Conservation (phyloP, 2,797 vertebrate species). For the Adrianichthys oophorus region DNA sequence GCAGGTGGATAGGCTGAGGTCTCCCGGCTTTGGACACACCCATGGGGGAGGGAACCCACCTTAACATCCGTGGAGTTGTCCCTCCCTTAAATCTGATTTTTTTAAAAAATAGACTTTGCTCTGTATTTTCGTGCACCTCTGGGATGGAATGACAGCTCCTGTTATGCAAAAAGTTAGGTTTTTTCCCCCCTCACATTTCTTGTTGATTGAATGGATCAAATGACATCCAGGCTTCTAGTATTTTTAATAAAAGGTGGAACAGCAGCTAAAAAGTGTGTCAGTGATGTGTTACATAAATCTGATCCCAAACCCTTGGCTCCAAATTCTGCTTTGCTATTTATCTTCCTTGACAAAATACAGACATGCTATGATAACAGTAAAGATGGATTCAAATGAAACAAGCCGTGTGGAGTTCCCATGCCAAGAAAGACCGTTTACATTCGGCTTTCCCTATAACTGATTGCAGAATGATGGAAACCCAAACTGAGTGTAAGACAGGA, state of each 20-base stretch:
- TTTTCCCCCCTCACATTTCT: background rate
- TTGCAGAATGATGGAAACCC: slow-evolving; percentile 11
- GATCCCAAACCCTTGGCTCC: slow-evolving; percentile 8
- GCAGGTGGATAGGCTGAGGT: slow-evolving; percentile 79
- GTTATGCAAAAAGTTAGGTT: no score
- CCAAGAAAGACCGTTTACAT: slow-evolving; percentile 1
- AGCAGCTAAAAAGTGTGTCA: background rate
- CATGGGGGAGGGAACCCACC: slow-evolving; percentile 78
- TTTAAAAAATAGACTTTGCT: slow-evolving; percentile 8
- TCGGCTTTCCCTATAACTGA: slow-evolving; percentile 18
- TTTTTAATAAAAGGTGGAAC: slow-evolving; percentile 3
- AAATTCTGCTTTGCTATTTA: slow-evolving; percentile 16
- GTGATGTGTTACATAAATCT: slow-evolving; percentile 4
- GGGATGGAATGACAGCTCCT: background rate
- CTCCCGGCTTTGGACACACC: slow-evolving; percentile 70
- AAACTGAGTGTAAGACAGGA: background rate
- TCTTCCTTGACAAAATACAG: slow-evolving; percentile 6
- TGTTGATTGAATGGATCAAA: background rate
- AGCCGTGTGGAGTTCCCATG: background rate
- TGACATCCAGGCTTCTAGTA: slow-evolving; percentile 5
- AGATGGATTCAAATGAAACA: slow-evolving; percentile 13
- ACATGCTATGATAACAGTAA: slow-evolving; percentile 5
- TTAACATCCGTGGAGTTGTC: slow-evolving; percentile 48
- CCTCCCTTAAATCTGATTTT: slow-evolving; percentile 31
- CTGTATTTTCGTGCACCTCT: slow-evolving; percentile 11